Base-by-base conservation (phyloP, 2,888 invertebrate genomes). In the Pharmacophagus antenor region DNA sequence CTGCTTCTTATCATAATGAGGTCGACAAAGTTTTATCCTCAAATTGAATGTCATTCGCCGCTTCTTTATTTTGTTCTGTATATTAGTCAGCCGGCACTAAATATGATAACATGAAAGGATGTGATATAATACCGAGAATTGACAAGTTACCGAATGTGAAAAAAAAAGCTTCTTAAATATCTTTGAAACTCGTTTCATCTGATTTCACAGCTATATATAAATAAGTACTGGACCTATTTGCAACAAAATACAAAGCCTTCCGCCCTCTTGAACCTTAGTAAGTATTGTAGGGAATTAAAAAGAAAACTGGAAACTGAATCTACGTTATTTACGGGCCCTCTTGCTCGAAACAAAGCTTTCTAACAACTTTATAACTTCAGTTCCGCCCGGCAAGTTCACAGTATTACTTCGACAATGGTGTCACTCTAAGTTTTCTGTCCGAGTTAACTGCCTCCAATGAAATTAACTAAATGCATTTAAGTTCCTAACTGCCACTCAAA, bases 301-400 rank as follows among this genome's bases (percentile, higher is more conserved):
- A 44, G 42, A 17, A 18, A 44, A 44, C 42, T 18, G 10, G 18
- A 10, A 44, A 44, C 42, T 8, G 18, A 18, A 44, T 18, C 42
- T 44, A n/a, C 1, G 18, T 53, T 53, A 44, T 53, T 52, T 52
- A 53, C 17, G 48, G 47, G 53, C 37, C 46, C 31, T 53, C 31
- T 10, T 46, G 46, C 22, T 44, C 8, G 46, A 44, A 23, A 76
- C 62, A 22, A 72, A 62, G 58, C 71, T 65, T 17, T 44, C 42
- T 18, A 44, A 44, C 42, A 44, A 44, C 71, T 66, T 74, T 74
- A 56, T 70, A 73, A 49, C 69, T 57, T 42, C 71, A 56, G 61
- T 74, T 72, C 65, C 68, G 62, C 41, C 70, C 72, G 31, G 61
- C 56, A 55, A 72, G 72, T 56, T 56, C 65, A 62, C 74, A 73